Evolutionary conservation across 2,888 invertebrate genomes (phyloP).

Genomic region (Drosophila neonasuta): DNA sequence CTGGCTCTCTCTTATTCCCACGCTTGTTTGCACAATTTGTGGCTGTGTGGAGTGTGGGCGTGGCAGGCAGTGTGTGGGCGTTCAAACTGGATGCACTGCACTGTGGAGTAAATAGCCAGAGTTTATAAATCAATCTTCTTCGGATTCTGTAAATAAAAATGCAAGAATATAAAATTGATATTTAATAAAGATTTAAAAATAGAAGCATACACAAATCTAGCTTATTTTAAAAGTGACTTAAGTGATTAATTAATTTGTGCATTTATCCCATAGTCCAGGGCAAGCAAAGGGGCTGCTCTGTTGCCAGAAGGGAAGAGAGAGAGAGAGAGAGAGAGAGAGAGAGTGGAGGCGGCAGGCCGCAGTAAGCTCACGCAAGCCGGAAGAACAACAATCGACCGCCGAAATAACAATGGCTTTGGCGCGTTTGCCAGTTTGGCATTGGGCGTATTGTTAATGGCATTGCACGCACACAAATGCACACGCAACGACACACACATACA

Average conservation of each 20-base stretch:
- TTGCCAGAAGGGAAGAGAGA: neutral
- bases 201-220: too few species aligned
- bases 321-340: rapidly evolving
- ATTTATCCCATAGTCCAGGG: neutral
- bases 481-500: constrained; percentile 4
- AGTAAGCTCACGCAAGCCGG: constrained; percentile 76
- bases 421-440: constrained; percentile 77
- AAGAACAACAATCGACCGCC: constrained; percentile 77
- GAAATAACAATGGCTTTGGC: constrained; percentile 77
- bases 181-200: too few species aligned
- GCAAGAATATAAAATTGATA: too few species aligned
- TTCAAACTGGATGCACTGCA: constrained; percentile 1
- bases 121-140: neutral
- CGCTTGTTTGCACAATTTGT: constrained; percentile 76
- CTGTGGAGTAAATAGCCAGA: neutral
- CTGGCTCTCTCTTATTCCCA: constrained; percentile 43
- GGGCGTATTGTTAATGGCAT: constrained; percentile 76
- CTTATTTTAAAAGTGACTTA: too few species aligned
- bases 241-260: too few species aligned
- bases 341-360: constrained; percentile 21
- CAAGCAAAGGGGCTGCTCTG: neutral
- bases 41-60: constrained; percentile 35
- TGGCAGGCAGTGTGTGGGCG: constrained; percentile 10
- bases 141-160: too few species aligned
- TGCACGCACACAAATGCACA: constrained; percentile 53